Percentiles rank a stretch among this genome's conserved stretches.
phyloP scores from a whole-genome alignment of 2,888 invertebrate species.

The Rhamnusium bicolor region DNA sequence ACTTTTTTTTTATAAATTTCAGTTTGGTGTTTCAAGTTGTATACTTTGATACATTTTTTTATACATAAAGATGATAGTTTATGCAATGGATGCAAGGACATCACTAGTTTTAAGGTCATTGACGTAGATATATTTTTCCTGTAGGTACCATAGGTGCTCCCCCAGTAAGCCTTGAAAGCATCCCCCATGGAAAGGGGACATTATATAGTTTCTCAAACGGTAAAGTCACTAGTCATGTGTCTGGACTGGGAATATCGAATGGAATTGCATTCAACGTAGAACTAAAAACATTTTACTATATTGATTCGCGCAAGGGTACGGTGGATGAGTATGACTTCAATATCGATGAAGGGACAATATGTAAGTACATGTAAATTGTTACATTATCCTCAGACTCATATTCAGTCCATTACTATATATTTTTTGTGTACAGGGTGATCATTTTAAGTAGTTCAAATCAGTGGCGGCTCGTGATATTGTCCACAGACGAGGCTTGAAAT shows the following conservation, averaged over 20 bases:
- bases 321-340: slow-evolving; percentile 80
- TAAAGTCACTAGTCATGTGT: slow-evolving; percentile 52
- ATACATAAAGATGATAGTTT: too few relatives aligned
- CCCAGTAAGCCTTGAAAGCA: slow-evolving; percentile 48
- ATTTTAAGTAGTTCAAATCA: too few relatives aligned
- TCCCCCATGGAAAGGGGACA: slow-evolving; percentile 49
- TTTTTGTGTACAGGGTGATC: too few relatives aligned
- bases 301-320: slow-evolving; percentile 79
- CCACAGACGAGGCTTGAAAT: too few relatives aligned
- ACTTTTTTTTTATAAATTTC: too few relatives aligned
- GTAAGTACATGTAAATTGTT: slow-evolving; percentile 61
- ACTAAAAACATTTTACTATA: slow-evolving; percentile 82
- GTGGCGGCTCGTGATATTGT: too few relatives aligned
- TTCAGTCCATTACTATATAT: too few relatives aligned
- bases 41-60: too few relatives aligned
- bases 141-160: slow-evolving; percentile 62
- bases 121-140: neutral
- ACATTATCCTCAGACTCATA: too few relatives aligned
- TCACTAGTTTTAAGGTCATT: neutral
- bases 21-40: too few relatives aligned
- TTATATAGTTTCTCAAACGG: slow-evolving; percentile 54
- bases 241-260: slow-evolving; percentile 70
- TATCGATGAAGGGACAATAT: slow-evolving; percentile 72
- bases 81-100: too few relatives aligned
- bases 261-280: slow-evolving; percentile 83